These are phyloP conservation scores for Pseudolaguvia tuberculata DNA, from an alignment of 2,113 vertebrate species.

Conservation along the genomic window DNA sequence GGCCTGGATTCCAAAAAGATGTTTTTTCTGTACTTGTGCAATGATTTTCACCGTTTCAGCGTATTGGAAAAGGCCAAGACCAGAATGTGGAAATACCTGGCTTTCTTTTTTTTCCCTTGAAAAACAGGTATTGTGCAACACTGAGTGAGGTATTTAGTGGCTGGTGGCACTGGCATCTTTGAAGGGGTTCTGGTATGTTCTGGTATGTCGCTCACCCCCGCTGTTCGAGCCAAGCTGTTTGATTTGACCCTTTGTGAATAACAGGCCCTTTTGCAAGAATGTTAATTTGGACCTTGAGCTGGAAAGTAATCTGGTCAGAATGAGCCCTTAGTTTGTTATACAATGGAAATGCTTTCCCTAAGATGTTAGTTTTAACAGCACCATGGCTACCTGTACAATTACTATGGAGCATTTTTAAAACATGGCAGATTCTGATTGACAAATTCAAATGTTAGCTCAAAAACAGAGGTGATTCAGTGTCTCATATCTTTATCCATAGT, in stretches of 20 bases:
- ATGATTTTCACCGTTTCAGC: slow-evolving; percentile 25
- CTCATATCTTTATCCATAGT: slow-evolving; percentile 11
- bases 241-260: slow-evolving; percentile 19
- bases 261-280: slow-evolving; percentile 16
- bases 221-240: slow-evolving; percentile 28
- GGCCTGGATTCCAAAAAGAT: slow-evolving; percentile 82
- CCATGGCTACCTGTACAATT: slow-evolving; percentile 3
- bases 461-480: not conserved
- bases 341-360: slow-evolving; percentile 31
- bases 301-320: slow-evolving; percentile 34
- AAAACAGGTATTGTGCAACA: slow-evolving; percentile 41
- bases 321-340: slow-evolving; percentile 28
- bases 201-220: slow-evolving; percentile 16
- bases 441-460: not conserved
- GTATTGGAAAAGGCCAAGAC: slow-evolving; percentile 33
- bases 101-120: slow-evolving; percentile 46
- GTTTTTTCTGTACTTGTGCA: slow-evolving; percentile 67
- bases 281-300: slow-evolving; percentile 32
- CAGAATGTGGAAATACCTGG: slow-evolving; percentile 48
- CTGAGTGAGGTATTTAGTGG: slow-evolving; percentile 24
- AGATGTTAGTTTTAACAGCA: slow-evolving; percentile 22
- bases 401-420: not conserved
- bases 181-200: slow-evolving; percentile 24
- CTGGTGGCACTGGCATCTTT: slow-evolving; percentile 30
- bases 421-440: not conserved